phyloP scores from a whole-genome alignment of 2,888 invertebrate genomes.

The Drosophila recens region DNA sequence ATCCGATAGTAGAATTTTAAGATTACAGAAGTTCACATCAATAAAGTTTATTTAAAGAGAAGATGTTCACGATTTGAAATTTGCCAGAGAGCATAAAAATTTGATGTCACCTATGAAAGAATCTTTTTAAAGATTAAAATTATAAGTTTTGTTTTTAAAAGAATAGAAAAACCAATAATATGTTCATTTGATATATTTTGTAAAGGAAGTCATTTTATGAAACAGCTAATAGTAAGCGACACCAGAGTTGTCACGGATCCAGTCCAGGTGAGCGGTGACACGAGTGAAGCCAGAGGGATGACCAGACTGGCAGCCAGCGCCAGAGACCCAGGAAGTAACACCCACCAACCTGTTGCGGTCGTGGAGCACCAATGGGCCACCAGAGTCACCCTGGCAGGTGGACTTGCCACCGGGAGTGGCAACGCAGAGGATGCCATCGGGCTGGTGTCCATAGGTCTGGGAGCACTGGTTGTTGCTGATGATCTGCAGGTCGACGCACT shows the following conservation, averaged over 20 bases:
- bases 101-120: no score
- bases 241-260: conserved; percentile 68
- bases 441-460: conserved; percentile 81
- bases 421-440: conserved; percentile 53
- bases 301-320: conserved; percentile 51
- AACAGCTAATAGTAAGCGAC: conserved; percentile 41
- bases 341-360: conserved; percentile 49
- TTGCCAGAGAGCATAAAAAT: no score
- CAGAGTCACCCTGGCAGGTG: conserved; percentile 69
- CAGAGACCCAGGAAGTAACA: conserved; percentile 56
- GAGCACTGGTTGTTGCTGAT: conserved; percentile 81
- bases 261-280: conserved; percentile 57
- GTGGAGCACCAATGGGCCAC: conserved; percentile 65
- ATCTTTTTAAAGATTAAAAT: no score
- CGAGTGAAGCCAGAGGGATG: conserved; percentile 62
- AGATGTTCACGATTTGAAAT: no score
- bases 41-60: no score
- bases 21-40: no score
- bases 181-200: no score
- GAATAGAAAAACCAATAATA: no score
- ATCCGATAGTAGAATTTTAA: no score
- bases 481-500: conserved; percentile 65
- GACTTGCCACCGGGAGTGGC: conserved; percentile 49
- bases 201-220: no score
- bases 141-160: no score